Evolutionary conservation across 1,140 invertebrate species (phyloP).

Genomic region (Melitaea cinxia): DNA sequence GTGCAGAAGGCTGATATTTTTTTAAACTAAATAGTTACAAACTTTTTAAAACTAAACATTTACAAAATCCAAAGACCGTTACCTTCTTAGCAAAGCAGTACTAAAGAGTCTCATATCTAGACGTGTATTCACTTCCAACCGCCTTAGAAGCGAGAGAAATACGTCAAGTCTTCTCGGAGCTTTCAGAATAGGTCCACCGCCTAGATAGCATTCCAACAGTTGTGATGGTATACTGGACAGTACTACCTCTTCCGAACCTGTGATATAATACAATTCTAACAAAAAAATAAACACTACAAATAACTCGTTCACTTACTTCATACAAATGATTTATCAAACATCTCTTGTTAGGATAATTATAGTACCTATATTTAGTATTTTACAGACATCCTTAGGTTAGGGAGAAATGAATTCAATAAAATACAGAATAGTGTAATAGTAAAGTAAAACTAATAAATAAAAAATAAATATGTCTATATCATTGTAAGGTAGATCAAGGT

Average conservation of each 20-base stretch:
- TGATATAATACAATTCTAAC: neutral
- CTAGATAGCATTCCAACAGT: conserved; percentile 80
- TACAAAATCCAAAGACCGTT: conserved; percentile 12
- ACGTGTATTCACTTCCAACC: conserved; percentile 74
- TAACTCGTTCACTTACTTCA: no score
- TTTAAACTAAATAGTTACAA: no score
- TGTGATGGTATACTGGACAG: conserved; percentile 76
- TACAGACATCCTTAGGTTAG: no score
- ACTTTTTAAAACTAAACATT: neutral
- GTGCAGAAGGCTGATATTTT: no score
- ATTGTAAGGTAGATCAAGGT: no score
- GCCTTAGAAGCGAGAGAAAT: conserved; percentile 81
- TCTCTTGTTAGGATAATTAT: no score
- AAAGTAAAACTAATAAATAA: no score
- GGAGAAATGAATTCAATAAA: no score
- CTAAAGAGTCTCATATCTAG: conserved; percentile 80
- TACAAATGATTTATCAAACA: no score
- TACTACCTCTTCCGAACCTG: conserved; percentile 47
- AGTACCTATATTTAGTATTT: no score
- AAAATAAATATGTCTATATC: no score
- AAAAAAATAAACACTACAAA: neutral
- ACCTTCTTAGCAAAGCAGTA: conserved; percentile 82
- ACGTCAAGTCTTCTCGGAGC: conserved; percentile 80
- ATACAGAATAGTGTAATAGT: no score
- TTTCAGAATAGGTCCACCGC: conserved; percentile 56